These are phyloP conservation scores for Bellardia pandia DNA, from an alignment of 2,888 invertebrate species.

Conservation along the genomic window DNA sequence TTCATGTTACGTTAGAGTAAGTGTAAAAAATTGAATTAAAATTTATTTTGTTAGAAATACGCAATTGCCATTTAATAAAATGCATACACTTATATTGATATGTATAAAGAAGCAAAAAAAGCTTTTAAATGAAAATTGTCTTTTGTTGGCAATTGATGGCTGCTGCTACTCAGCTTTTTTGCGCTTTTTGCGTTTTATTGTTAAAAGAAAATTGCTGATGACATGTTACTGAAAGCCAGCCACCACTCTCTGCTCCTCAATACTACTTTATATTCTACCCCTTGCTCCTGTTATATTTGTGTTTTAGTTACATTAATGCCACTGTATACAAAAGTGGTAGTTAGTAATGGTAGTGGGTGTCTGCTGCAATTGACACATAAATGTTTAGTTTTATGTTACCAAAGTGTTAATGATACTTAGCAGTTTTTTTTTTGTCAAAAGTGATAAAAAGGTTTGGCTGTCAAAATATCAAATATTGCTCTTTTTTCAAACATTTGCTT, in stretches of 20 bases:
- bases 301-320: slow-evolving; percentile 38
- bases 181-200: slow-evolving; percentile 40
- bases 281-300: neutral
- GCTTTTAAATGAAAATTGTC: slow-evolving; percentile 48
- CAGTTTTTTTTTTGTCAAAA: slow-evolving; percentile 13
- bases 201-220: slow-evolving; percentile 63
- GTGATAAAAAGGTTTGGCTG: neutral
- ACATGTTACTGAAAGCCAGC: slow-evolving; percentile 53
- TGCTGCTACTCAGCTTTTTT: slow-evolving; percentile 12
- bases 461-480: slow-evolving; percentile 55
- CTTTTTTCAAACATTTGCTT: neutral
- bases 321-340: slow-evolving; percentile 13
- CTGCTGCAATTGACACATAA: slow-evolving; percentile 67
- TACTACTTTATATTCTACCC: neutral
- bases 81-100: neutral
- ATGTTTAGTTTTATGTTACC: slow-evolving; percentile 70
- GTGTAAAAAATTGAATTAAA: slow-evolving; percentile 63
- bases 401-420: slow-evolving; percentile 69
- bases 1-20: slow-evolving; percentile 19
- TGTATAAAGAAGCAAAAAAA: slow-evolving; percentile 17
- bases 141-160: slow-evolving; percentile 43
- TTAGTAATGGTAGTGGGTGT: slow-evolving; percentile 29
- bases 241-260: neutral
- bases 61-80: slow-evolving; percentile 63
- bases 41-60: slow-evolving; percentile 60